Evolutionary conservation across 2,888 invertebrate genomes (phyloP).

Genomic region (Cephus runcator): DNA sequence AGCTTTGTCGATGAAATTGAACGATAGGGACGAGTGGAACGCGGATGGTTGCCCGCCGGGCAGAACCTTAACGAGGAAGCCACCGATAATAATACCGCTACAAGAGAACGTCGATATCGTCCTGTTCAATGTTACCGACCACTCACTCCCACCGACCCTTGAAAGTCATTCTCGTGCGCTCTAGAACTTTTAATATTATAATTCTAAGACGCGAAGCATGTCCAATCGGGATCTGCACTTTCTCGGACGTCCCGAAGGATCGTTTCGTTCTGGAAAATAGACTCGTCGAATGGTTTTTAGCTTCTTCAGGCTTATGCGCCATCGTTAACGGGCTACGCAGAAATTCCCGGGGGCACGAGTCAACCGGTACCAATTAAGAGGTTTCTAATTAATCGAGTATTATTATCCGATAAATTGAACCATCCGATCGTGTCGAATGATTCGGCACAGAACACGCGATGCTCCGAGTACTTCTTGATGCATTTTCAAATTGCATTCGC

Average conservation of each 20-base stretch:
- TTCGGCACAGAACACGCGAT: neutral
- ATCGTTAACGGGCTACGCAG: neutral
- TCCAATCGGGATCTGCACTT: neutral
- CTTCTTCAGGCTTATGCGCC: neutral
- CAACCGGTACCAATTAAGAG: constrained; percentile 13
- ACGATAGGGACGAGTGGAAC: neutral
- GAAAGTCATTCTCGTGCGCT: neutral
- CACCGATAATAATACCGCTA: neutral
- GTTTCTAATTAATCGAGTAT: constrained; percentile 14
- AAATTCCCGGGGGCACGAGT: neutral
- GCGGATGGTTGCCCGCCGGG: neutral
- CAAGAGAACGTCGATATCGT: neutral
- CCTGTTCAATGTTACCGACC: neutral
- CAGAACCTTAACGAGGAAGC: neutral
- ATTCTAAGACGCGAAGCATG: neutral
- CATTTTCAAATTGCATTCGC: neutral
- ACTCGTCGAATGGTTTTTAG: neutral
- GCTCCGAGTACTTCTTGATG: neutral
- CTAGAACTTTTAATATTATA: neutral
- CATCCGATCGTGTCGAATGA: constrained; percentile 7
- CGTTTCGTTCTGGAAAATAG: neutral
- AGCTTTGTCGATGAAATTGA: neutral
- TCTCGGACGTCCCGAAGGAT: neutral
- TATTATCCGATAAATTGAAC: constrained; percentile 18
- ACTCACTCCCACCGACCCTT: neutral